A percentile compares a stretch with the other conserved stretches of the same genome.
These are phyloP conservation scores for Drosophila orosa DNA, from an alignment of 1,140 invertebrate genomes.

Conservation along the genomic window DNA sequence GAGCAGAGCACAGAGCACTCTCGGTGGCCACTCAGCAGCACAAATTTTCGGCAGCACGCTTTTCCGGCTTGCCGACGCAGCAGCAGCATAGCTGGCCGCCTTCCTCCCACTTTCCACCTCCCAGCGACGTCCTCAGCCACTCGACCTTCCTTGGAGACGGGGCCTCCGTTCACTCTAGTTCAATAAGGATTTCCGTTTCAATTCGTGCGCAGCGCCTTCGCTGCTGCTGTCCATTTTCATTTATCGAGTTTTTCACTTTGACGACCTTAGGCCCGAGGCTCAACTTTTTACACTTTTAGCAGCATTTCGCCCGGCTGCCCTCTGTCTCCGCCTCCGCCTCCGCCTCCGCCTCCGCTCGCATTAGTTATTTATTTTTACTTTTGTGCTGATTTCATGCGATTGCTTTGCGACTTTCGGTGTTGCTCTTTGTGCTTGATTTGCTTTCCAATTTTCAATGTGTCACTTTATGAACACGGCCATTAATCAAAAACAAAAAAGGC, in stretches of 20 bases:
- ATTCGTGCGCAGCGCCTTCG: conserved; percentile 72
- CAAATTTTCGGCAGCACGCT: conserved; percentile 78
- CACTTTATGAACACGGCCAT: conserved; percentile 80
- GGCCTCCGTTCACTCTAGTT: conserved; percentile 61
- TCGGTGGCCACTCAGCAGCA: conserved; percentile 71
- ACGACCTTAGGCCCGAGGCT: conserved; percentile 71
- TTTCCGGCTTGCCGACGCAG: conserved; percentile 74
- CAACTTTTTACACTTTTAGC: conserved; percentile 80
- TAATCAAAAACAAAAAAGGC: conserved; percentile 74
- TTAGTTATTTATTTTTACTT: conserved; percentile 53
- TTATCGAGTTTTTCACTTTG: conserved; percentile 82
- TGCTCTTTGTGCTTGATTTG: conserved; percentile 79
- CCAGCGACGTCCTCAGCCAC: conserved; percentile 5
- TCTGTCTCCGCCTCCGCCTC: neutral
- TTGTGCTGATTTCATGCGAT: conserved; percentile 77
- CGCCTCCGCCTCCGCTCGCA: neutral
- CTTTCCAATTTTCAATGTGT: conserved; percentile 82
- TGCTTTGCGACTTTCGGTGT: conserved; percentile 65
- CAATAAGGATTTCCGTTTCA: conserved; percentile 82
- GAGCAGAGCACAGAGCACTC: conserved; percentile 33
- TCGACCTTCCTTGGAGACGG: conserved; percentile 46
- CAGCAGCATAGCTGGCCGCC: conserved; percentile 26
- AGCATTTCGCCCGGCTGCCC: conserved; percentile 49
- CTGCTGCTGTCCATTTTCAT: conserved; percentile 69
- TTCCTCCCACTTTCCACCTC: neutral